These are phyloP conservation scores for Rhinogobio ventralis DNA, from an alignment of 2,797 vertebrate species.

Conservation along the genomic window DNA sequence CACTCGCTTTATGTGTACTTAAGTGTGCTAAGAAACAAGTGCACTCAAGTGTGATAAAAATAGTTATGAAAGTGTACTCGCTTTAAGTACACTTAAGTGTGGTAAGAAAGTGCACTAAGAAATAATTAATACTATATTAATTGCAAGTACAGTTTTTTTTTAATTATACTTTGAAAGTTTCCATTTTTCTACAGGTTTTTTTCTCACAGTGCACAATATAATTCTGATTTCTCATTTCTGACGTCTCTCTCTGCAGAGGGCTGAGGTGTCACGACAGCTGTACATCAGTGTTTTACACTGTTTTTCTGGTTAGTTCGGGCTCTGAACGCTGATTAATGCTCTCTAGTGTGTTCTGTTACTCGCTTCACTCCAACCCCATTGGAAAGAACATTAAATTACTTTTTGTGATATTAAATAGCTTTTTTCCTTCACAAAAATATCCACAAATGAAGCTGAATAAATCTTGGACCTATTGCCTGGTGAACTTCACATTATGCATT, in stretches of 20 bases:
- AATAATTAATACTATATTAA: neutral
- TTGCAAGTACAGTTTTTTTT: neutral
- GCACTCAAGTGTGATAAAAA: no score
- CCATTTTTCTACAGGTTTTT: neutral
- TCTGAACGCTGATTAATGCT: neutral
- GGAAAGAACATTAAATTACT: neutral
- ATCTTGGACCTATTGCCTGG: neutral
- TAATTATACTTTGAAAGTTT: neutral
- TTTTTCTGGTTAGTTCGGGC: neutral
- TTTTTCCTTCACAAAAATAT: neutral
- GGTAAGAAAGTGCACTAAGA: no score
- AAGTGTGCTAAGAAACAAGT: no score
- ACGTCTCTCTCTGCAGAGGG: neutral
- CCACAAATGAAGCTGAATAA: neutral
- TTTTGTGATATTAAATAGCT: neutral
- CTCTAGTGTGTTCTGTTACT: neutral
- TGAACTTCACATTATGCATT: neutral
- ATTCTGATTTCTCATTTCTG: no score
- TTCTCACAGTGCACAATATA: neutral
- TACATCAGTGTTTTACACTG: neutral
- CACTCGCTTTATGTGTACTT: no score
- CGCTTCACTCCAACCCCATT: neutral
- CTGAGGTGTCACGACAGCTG: neutral
- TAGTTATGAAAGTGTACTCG: no score
- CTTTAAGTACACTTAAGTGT: no score